These are phyloP conservation scores for Euzophera pinguis DNA, from an alignment of 2,888 invertebrate genomes.

Conservation along the genomic window DNA sequence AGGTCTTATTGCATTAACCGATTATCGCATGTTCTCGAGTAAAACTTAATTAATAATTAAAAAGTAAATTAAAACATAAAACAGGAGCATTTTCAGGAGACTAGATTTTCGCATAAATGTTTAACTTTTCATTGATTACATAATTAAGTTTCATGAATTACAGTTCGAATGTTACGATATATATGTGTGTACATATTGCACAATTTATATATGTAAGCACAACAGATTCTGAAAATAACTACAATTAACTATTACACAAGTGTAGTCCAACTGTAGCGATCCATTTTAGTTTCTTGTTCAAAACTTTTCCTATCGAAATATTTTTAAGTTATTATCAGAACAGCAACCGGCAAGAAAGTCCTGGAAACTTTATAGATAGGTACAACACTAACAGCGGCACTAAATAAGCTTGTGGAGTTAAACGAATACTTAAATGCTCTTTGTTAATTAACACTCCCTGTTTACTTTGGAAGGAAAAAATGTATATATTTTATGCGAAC, in stretches of 20 bases:
- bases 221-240: no score
- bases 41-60: no score
- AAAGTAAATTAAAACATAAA: no score
- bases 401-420: constrained; percentile 12
- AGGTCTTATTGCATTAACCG: no score
- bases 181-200: no score
- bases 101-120: no score
- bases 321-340: background rate
- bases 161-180: no score
- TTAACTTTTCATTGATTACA: no score
- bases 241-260: background rate
- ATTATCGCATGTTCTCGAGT: no score
- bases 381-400: constrained; percentile 1
- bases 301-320: background rate
- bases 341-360: background rate
- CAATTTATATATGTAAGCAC: no score
- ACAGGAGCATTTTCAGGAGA: no score
- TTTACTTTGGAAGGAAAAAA: background rate
- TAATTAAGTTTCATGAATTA: no score
- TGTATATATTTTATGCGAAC: background rate
- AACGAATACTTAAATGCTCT: constrained; percentile 9
- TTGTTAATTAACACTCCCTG: background rate
- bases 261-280: background rate
- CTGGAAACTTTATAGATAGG: background rate
- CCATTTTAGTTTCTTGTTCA: background rate